Base-by-base conservation (phyloP, 2,113 vertebrate species). In the Aix galericulata region DNA sequence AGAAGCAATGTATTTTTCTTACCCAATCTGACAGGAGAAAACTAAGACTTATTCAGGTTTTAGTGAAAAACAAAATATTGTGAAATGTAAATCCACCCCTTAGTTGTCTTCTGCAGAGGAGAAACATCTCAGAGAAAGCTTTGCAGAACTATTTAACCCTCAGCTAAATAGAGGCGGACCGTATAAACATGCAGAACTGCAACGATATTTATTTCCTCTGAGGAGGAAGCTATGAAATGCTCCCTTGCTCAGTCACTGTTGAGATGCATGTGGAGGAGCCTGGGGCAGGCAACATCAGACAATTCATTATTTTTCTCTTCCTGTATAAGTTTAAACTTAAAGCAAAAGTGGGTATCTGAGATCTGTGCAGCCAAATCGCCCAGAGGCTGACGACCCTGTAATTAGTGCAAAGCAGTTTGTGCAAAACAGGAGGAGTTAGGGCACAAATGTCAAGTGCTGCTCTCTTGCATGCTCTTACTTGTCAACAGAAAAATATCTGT, bases 21-120 rank as follows among this genome's bases (percentile, higher is more conserved):
- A 91, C 71, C n/a, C 75, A 32, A 16, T 85, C 84, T 88, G 91
- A 91, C 87, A 91, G 87, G 69, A 85, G 69, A 86, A 91, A 92
- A 56, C 69, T 38, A 67, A 84, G 89, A 69, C 29, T 87, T 31
- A 1, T 79, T 85, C 53, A 23, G 23, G 7, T 68, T 94, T 94
- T 94, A 92, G 89, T 91, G 58, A 89, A 85, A 89, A 92, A 3
- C 78, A 87, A 86, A 63, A 80, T 55, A 84, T 85, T 78, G 62
- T 67, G 94, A 91, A 95, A 82, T 58, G 87, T 16, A 92, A 95
- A 85, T 59, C 67, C 58, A 40, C 69, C 56, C 78, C 79, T 80
- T 3, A 87, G 34, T 52, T 53, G 36, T 72, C 77, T 88, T 91
- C 80, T 84, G 69, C 40, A 77, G 75, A 87, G 62, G 44, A 82